Conservation (phyloP, 2,888 invertebrate genomes). For the Polydrusus cervinus region DNA sequence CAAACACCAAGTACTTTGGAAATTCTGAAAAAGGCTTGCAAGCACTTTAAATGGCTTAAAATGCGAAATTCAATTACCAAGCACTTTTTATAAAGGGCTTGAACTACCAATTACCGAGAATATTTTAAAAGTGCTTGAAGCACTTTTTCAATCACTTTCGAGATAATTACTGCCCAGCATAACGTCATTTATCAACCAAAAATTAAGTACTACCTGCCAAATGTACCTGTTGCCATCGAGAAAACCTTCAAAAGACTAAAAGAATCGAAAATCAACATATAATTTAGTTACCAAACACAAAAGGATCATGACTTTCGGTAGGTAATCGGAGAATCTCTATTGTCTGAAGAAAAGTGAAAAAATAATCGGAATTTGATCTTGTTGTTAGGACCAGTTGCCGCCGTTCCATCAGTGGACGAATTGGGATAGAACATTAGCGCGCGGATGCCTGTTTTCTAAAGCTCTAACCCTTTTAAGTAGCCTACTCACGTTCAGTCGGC, state of each 20-base stretch:
- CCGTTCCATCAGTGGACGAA: neutral
- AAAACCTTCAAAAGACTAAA: constrained; percentile 1
- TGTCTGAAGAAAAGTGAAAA: constrained; percentile 20
- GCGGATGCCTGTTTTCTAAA: no score
- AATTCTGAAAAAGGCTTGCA: no score
- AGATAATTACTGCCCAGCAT: neutral
- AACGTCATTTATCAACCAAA: neutral
- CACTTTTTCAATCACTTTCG: no score
- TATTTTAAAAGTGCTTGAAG: no score
- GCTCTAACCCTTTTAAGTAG: no score
- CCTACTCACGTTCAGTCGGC: no score
- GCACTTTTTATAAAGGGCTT: no score
- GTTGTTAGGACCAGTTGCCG: constrained; percentile 30
- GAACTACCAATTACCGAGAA: no score
- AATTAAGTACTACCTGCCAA: neutral
- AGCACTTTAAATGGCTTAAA: no score
- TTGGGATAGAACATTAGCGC: neutral
- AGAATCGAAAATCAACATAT: constrained; percentile 4
- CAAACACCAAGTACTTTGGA: no score
- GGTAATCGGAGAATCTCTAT: constrained; percentile 18
- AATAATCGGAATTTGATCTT: constrained; percentile 33
- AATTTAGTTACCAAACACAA: constrained; percentile 23
- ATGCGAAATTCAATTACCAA: no score
- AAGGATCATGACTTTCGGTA: constrained; percentile 7
- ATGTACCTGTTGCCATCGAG: neutral